These are phyloP conservation scores for Tyrannus savana DNA, from an alignment of 2,113 vertebrate species.

Conservation along the genomic window DNA sequence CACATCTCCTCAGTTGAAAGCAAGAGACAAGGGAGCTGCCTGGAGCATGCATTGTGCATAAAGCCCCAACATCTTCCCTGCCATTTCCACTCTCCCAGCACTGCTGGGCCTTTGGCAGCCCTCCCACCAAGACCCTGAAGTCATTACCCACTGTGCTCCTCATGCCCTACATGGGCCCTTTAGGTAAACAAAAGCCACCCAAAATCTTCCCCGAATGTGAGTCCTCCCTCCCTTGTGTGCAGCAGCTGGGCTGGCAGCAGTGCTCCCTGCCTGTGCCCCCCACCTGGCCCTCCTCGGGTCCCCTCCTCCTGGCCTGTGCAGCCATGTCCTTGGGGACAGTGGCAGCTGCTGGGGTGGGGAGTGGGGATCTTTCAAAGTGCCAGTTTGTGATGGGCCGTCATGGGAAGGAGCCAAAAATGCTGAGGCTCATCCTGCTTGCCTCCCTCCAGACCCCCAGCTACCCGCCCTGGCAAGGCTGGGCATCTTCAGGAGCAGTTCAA, in stretches of 20 bases:
- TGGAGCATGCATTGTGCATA: rapidly evolving
- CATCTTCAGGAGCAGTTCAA: not conserved
- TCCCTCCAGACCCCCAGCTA: not conserved
- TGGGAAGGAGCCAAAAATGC: not conserved
- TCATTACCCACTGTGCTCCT: not conserved
- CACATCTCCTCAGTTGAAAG: not conserved
- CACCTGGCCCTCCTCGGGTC: not conserved
- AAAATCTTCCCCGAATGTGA: not conserved
- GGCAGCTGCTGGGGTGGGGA: not conserved
- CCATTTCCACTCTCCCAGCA: not conserved
- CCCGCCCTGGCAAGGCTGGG: not conserved
- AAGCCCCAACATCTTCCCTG: not conserved
- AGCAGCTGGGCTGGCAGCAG: not conserved
- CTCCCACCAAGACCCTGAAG: not conserved
- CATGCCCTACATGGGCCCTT: rapidly evolving
- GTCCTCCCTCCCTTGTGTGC: not conserved
- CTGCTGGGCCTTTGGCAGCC: not conserved
- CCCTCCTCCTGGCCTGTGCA: not conserved
- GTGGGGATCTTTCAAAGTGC: not conserved
- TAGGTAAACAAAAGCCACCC: not conserved
- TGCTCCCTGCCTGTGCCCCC: not conserved
- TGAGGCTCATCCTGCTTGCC: not conserved
- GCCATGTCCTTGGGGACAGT: not conserved
- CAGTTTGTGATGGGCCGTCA: not conserved
- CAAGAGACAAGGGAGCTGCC: not conserved